These are phyloP conservation scores for Semibalanus balanoides DNA, from an alignment of 1,140 invertebrate species.

Conservation along the genomic window DNA sequence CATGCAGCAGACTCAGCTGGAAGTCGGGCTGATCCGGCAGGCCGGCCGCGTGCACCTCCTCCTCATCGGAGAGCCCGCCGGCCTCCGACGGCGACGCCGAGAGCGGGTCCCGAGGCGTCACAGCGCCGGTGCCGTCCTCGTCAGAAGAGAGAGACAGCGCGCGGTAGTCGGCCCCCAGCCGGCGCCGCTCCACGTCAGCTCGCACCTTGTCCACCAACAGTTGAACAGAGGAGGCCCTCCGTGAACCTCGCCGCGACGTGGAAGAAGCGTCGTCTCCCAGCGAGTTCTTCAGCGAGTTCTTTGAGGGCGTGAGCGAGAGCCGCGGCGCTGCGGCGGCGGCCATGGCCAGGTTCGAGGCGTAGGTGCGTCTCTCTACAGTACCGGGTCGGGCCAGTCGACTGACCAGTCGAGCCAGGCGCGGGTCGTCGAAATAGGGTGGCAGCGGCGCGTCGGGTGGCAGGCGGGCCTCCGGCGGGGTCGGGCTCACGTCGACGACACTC, in stretches of 20 bases:
- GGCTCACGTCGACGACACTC: background rate
- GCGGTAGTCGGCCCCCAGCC: background rate
- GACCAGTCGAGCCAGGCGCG: background rate
- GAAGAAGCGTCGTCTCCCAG: background rate
- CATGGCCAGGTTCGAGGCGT: background rate
- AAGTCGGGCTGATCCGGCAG: background rate
- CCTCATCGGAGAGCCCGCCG: background rate
- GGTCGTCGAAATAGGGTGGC: background rate
- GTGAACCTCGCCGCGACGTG: background rate
- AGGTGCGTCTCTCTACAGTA: background rate
- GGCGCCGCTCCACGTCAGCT: background rate
- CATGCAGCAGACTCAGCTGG: background rate
- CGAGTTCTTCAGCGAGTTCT: background rate
- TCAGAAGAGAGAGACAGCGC: background rate
- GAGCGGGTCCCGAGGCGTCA: background rate
- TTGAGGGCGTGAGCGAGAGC: background rate
- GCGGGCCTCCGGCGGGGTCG: background rate
- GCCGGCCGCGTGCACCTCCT: background rate
- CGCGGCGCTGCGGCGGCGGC: no score
- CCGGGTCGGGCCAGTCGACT: no score
- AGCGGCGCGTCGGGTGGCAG: background rate
- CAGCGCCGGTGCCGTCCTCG: background rate
- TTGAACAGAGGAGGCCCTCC: background rate
- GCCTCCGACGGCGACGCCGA: background rate
- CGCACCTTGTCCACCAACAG: background rate